Percentiles rank a stretch among this genome's conserved stretches.
These are phyloP conservation scores for Drosophila pandora DNA, from an alignment of 1,140 invertebrate genomes.

Conservation along the genomic window DNA sequence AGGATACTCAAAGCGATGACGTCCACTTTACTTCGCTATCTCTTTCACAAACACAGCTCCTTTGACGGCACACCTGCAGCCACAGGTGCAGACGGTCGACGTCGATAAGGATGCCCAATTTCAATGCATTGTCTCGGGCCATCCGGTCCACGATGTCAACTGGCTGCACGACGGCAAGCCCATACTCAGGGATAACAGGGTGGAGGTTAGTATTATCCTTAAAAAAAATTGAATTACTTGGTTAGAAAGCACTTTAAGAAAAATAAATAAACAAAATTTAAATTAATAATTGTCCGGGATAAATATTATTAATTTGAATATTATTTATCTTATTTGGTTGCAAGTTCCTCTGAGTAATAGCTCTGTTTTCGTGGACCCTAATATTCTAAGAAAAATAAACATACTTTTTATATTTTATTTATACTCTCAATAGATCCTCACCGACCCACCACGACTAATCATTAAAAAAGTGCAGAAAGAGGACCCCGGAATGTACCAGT, in stretches of 20 bases:
- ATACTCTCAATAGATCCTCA: slow-evolving; percentile 58
- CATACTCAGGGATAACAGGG: slow-evolving; percentile 86
- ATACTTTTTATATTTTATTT: too few relatives aligned
- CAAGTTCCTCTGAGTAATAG: too few relatives aligned
- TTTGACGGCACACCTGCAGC: slow-evolving; percentile 89
- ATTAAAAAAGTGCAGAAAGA: slow-evolving; percentile 83
- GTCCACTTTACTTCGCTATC: not conserved
- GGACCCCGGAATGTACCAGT: slow-evolving; percentile 91
- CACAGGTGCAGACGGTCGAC: slow-evolving; percentile 91
- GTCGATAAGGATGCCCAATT: slow-evolving; percentile 92
- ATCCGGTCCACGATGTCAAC: slow-evolving; percentile 90
- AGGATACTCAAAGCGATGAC: slow-evolving; percentile 23
- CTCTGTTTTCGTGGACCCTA: too few relatives aligned
- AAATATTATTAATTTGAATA: too few relatives aligned
- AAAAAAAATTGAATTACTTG: not conserved
- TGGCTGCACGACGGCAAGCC: slow-evolving; percentile 94
- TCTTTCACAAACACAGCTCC: slow-evolving; percentile 85
- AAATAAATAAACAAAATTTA: too few relatives aligned
- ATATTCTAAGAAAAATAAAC: too few relatives aligned
- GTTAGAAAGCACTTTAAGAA: not conserved
- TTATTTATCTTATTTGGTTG: too few relatives aligned
- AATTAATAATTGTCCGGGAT: too few relatives aligned
- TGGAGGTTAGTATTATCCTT: slow-evolving; percentile 84
- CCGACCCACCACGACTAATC: slow-evolving; percentile 79
- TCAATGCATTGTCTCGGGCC: slow-evolving; percentile 93